phyloP scores from a whole-genome alignment of 2,113 vertebrate species.

The Serilophus lunatus region DNA sequence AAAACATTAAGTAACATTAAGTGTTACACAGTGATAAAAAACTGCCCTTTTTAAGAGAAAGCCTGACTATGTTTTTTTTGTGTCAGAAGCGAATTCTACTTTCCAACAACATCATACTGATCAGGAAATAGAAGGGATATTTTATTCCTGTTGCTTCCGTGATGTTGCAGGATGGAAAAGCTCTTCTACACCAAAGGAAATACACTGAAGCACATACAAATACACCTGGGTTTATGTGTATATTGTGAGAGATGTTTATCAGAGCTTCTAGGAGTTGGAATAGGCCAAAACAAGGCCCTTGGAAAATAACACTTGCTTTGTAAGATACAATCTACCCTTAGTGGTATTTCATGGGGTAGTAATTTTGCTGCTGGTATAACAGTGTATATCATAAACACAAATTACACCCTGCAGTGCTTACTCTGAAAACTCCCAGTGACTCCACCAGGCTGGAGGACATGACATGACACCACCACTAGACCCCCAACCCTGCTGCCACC shows the following conservation, averaged over 20 bases:
- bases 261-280: not conserved
- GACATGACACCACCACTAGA: not conserved
- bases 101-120: not conserved
- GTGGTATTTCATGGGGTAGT: not conserved
- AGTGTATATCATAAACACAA: not conserved
- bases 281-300: not conserved
- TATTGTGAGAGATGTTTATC: rapidly evolving
- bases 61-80: not conserved
- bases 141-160: not conserved
- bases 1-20: not conserved
- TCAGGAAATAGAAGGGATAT: not conserved
- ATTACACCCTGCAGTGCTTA: not conserved
- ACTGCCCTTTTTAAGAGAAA: not conserved
- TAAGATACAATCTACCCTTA: not conserved
- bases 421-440: not conserved
- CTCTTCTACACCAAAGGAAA: not conserved
- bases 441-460: not conserved
- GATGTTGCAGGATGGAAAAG: not conserved
- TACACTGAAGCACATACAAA: not conserved
- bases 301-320: not conserved
- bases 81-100: not conserved
- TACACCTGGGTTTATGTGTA: rapidly evolving
- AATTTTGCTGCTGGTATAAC: not conserved
- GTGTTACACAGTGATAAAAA: not conserved
- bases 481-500: not conserved